Evolutionary conservation across 2,113 vertebrate genomes (phyloP).

Genomic region (Tenrec ecaudatus): DNA sequence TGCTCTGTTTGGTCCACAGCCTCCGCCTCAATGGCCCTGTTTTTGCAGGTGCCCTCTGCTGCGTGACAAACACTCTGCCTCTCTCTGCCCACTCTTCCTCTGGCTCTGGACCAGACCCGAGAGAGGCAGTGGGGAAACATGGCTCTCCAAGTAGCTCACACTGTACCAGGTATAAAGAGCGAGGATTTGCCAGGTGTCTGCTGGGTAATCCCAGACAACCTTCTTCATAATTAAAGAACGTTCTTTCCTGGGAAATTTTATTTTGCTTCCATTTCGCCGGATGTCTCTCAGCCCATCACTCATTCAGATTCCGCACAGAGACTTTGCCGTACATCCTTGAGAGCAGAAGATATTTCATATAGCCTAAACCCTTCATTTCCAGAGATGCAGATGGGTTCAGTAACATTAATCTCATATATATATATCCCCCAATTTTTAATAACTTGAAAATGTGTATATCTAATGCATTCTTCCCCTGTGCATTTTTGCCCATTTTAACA

Average conservation of each 20-base stretch:
- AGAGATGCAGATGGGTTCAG: slow-evolving; percentile 72
- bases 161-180: slow-evolving; percentile 55
- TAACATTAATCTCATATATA: slow-evolving; percentile 77
- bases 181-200: slow-evolving; percentile 70
- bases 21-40: slow-evolving; percentile 67
- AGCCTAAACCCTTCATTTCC: slow-evolving; percentile 80
- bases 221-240: slow-evolving; percentile 80
- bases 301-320: slow-evolving; percentile 75
- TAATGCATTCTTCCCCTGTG: slow-evolving; percentile 77
- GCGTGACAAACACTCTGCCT: neutral
- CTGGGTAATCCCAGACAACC: slow-evolving; percentile 67
- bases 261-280: slow-evolving; percentile 73
- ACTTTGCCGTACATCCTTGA: slow-evolving; percentile 68
- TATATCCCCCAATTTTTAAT: slow-evolving; percentile 74
- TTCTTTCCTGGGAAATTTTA: slow-evolving; percentile 77
- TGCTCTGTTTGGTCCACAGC: slow-evolving; percentile 59
- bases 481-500: slow-evolving; percentile 82
- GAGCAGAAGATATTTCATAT: slow-evolving; percentile 75
- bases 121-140: neutral
- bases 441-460: slow-evolving; percentile 80
- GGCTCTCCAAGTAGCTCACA: slow-evolving; percentile 61
- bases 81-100: slow-evolving; percentile 42
- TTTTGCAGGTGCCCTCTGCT: slow-evolving; percentile 47
- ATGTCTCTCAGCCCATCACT: slow-evolving; percentile 63
- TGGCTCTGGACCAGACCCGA: neutral